Evolutionary conservation across 2,888 invertebrate genomes (phyloP).

Genomic region (Panzeria rudis): DNA sequence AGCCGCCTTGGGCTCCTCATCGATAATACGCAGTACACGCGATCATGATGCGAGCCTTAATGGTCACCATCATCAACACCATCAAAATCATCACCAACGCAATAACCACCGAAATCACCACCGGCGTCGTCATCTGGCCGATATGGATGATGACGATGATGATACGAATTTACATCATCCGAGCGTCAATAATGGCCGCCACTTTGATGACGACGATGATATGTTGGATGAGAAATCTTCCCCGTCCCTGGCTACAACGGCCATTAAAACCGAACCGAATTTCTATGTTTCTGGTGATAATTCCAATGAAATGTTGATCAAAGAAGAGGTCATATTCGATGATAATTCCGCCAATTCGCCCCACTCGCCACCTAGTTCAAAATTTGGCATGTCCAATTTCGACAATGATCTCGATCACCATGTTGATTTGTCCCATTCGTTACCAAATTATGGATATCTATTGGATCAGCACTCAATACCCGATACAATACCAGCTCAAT

Average conservation of each 20-base stretch:
- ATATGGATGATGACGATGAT: conserved; percentile 80
- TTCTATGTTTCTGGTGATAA: conserved; percentile 82
- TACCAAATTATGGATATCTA: conserved; percentile 82
- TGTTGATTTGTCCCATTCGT: conserved; percentile 81
- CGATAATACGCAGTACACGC: conserved; percentile 82
- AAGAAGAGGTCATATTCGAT: conserved; percentile 82
- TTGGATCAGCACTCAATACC: conserved; percentile 83
- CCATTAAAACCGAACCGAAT: conserved; percentile 83
- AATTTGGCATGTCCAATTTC: conserved; percentile 82
- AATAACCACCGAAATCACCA: conserved; percentile 82
- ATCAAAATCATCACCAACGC: conserved; percentile 75
- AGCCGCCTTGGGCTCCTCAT: conserved; percentile 79
- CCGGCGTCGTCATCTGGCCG: conserved; percentile 81
- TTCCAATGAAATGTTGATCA: conserved; percentile 83
- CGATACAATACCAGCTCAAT: conserved; percentile 82
- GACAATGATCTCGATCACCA: conserved; percentile 82
- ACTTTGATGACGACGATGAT: conserved; percentile 72
- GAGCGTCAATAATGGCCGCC: conserved; percentile 66
- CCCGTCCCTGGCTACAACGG: conserved; percentile 83
- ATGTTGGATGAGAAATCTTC: conserved; percentile 81
- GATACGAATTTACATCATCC: conserved; percentile 74
- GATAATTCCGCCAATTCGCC: conserved; percentile 81
- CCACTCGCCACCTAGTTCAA: conserved; percentile 83
- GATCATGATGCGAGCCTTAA: conserved; percentile 77
- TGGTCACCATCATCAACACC: conserved; percentile 72